Base-by-base conservation (phyloP, 2,113 vertebrate genomes). In the Brevimyrus niger region DNA sequence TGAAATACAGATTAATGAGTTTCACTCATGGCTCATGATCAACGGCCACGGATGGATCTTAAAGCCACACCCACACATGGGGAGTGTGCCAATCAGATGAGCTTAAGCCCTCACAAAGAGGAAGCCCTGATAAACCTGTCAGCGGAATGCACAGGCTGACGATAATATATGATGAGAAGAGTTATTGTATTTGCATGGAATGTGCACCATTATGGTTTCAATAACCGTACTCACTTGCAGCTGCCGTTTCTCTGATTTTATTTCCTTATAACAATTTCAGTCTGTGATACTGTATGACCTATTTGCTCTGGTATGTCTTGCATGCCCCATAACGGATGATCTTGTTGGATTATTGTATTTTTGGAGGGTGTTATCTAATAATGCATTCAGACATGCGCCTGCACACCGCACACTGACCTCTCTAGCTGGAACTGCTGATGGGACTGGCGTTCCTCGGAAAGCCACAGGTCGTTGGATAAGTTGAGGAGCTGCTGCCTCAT, bases 401-500 rank as follows among this genome's bases (percentile, higher is more conserved):
- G 38, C 4, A 44, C 38, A 21, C 44, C 38, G 1, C 42, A 84
- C 82, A n/a, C 94, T 92, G 93, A 97, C 97, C 96, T 96, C 8
- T 94, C 93, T 4, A 96, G 6, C 89, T 94, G 95, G 92, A 96
- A 95, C 65, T 96, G 94, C 38, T 93, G 95, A 73, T 96, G 94
- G 89, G 87, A 91, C 44, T 96, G 93, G 83, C 93, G 94, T 89
- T 95, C 95, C 92, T 96, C 95, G 53, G 91, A 90, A 47, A 92
- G 92, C 5, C 19, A 92, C 35, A 95, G 95, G 88, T 97, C 95
- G 13, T 96, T 96, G 89, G 95, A 93, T 89, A 95, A 95, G 90
- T 93, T 95, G 38, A 97, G 95, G 48, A 97, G 94, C 35, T 97
- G 95, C 55, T 95, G 93, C 90, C 96, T 94, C 93, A 96, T 93